Evolutionary conservation across 2,113 vertebrate genomes (phyloP).

Genomic region (Pogona vitticeps): DNA sequence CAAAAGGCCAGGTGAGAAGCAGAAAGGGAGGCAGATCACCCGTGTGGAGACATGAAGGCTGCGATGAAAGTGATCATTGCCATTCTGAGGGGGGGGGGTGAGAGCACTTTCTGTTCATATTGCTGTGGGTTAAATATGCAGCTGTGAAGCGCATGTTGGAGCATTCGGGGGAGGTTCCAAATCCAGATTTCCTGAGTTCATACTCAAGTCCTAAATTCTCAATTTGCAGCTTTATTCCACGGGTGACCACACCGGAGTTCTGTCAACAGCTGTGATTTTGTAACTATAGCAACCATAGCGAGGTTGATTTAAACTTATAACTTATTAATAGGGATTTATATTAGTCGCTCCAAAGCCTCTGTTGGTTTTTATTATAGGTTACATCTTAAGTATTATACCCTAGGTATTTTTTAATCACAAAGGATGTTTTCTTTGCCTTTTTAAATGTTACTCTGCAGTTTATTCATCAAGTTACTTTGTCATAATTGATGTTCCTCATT

Average conservation of each 20-base stretch:
- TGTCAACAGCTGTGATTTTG: background rate
- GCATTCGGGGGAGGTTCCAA: background rate
- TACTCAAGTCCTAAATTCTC: background rate
- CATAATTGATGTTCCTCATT: background rate
- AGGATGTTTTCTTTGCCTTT: background rate
- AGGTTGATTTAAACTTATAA: slow-evolving; percentile 19
- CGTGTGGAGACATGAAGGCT: background rate
- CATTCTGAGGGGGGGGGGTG: background rate
- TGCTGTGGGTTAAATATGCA: background rate
- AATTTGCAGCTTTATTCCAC: slow-evolving; percentile 2
- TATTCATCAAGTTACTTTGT: background rate
- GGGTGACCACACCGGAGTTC: background rate
- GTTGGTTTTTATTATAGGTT: slow-evolving; percentile 12
- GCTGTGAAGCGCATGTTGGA: background rate
- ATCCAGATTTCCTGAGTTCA: background rate
- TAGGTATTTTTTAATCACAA: slow-evolving; percentile 1
- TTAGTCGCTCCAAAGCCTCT: background rate
- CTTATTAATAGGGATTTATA: slow-evolving; percentile 26
- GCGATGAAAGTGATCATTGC: background rate
- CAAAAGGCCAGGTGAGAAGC: background rate
- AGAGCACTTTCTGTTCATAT: background rate
- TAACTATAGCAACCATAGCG: slow-evolving; percentile 10
- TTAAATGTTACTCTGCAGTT: background rate
- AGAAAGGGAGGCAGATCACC: background rate
- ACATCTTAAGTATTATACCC: background rate